These are phyloP conservation scores for Ammodytes marinus DNA, from an alignment of 2,113 vertebrate genomes.

Conservation along the genomic window DNA sequence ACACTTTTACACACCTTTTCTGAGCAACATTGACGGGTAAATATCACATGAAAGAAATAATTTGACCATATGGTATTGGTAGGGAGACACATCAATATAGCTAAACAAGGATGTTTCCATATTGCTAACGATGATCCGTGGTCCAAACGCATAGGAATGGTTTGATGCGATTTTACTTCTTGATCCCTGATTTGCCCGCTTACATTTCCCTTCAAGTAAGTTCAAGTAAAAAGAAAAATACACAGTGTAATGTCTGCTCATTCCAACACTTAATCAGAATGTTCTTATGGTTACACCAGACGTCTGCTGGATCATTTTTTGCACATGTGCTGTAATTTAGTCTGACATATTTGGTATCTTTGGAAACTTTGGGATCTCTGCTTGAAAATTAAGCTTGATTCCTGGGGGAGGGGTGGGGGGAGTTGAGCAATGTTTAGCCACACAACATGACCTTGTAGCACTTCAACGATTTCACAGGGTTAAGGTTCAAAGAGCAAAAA, in stretches of 20 bases:
- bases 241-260: background rate
- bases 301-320: conserved; percentile 25
- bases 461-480: conserved; percentile 10
- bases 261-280: conserved; percentile 2
- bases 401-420: background rate
- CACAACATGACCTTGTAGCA: background rate
- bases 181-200: background rate
- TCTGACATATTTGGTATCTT: conserved; percentile 42
- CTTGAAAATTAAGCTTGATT: background rate
- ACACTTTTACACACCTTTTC: background rate
- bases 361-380: conserved; percentile 17
- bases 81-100: background rate
- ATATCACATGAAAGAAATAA: no score
- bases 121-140: background rate
- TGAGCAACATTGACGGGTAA: background rate
- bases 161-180: conserved; percentile 1
- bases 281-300: conserved; percentile 21
- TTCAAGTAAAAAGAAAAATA: conserved; percentile 7
- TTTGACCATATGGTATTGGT: background rate
- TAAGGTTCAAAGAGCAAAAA: background rate
- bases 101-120: background rate
- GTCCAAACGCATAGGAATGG: background rate
- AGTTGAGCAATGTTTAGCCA: conserved; percentile 18
- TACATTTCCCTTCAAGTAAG: background rate
- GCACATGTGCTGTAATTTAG: conserved; percentile 17